These are phyloP conservation scores for Cataglyphis altisquamis DNA, from an alignment of 2,888 invertebrate genomes.

Conservation along the genomic window DNA sequence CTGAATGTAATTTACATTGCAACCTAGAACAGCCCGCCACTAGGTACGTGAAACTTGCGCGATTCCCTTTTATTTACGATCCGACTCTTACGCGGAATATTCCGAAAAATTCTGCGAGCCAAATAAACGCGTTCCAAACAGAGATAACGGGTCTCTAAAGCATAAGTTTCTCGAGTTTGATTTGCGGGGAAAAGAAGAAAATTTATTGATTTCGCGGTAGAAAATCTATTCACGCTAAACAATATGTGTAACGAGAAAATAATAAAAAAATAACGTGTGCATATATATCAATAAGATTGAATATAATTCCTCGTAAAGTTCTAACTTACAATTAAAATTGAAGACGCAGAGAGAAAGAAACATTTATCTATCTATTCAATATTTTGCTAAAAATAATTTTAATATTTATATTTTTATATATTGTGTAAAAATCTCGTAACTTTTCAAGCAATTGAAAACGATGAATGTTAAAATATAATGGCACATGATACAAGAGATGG, in stretches of 20 bases:
- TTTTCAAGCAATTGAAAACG: background rate
- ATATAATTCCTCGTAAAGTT: background rate
- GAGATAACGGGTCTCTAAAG: conserved; percentile 33
- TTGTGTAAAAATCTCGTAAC: background rate
- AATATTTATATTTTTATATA: background rate
- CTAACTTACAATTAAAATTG: background rate
- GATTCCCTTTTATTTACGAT: conserved; percentile 52
- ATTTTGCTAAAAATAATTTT: conserved; percentile 11
- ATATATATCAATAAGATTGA: background rate
- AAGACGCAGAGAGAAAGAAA: background rate
- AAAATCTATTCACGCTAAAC: background rate
- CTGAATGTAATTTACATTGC: conserved; percentile 62
- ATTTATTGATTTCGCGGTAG: background rate
- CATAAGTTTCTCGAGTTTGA: conserved; percentile 19
- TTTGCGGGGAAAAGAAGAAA: background rate
- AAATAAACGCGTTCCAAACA: conserved; percentile 42
- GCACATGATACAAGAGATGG: background rate
- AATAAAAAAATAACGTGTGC: background rate
- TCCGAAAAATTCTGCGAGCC: conserved; percentile 47
- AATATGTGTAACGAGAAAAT: background rate
- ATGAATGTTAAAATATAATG: background rate
- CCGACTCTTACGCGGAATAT: conserved; percentile 37
- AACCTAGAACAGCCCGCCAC: conserved; percentile 50
- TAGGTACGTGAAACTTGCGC: conserved; percentile 49
- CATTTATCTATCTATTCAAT: background rate